These are phyloP conservation scores for Pseudochirops corinnae DNA, from an alignment of 2,797 vertebrate species.

Conservation along the genomic window DNA sequence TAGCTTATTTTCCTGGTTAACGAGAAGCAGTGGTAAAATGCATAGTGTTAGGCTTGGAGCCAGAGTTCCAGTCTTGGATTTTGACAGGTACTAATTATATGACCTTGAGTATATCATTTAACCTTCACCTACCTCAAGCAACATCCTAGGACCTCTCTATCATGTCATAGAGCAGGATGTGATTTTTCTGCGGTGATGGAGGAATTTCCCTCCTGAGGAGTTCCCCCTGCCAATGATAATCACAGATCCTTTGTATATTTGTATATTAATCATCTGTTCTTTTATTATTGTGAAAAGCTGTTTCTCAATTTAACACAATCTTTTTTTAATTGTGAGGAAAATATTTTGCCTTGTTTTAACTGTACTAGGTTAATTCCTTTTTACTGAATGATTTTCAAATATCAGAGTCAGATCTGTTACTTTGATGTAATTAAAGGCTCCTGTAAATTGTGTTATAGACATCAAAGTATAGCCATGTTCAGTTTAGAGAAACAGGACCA, in stretches of 20 bases:
- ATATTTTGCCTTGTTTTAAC: not conserved
- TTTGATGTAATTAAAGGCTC: not conserved
- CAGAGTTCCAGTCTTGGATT: not conserved
- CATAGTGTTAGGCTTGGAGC: not conserved
- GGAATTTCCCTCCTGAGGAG: not conserved
- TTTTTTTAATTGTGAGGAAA: not conserved
- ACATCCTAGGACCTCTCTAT: not conserved
- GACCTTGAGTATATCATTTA: not conserved
- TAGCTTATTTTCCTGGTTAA: not conserved
- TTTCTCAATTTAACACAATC: not conserved
- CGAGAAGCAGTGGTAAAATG: not conserved
- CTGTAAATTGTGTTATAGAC: not conserved
- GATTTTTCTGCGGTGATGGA: not conserved
- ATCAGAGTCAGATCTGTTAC: not conserved
- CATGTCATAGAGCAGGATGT: not conserved
- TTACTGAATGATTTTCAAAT: not conserved
- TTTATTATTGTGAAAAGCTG: not conserved
- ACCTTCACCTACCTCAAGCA: not conserved
- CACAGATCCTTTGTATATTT: not conserved
- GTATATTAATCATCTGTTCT: not conserved
- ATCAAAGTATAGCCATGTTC: not conserved
- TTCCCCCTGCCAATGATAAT: not conserved
- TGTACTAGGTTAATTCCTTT: not conserved
- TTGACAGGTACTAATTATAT: not conserved
- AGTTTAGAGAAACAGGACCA: not conserved